Evolutionary conservation across 1,140 invertebrate species (phyloP).

Genomic region (Euura lappo): DNA sequence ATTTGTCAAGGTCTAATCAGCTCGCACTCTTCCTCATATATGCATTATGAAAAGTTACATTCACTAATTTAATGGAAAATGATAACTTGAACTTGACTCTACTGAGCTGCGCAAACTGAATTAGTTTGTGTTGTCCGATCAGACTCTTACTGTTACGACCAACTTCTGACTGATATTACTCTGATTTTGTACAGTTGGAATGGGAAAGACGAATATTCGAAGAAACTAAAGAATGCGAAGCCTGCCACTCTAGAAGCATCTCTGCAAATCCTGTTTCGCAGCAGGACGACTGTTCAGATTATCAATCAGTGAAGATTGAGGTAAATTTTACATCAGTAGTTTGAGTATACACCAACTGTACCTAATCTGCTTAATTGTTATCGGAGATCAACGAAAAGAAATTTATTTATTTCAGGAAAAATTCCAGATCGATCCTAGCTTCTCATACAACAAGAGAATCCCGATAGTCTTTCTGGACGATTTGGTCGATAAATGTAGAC

Average conservation of each 20-base stretch:
- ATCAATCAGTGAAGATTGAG: constrained; percentile 90
- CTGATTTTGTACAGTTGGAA: constrained; percentile 41
- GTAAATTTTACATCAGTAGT: constrained; percentile 48
- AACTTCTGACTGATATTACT: constrained; percentile 62
- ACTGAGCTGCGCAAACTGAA: too few relatives aligned
- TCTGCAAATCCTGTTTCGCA: constrained; percentile 62
- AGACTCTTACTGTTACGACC: constrained; percentile 45
- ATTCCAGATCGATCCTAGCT: constrained; percentile 34
- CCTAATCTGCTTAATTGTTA: too few relatives aligned
- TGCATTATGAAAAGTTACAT: too few relatives aligned
- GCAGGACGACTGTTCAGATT: constrained; percentile 79
- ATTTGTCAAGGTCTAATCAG: too few relatives aligned
- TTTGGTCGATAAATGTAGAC: constrained; percentile 85
- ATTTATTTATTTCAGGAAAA: constrained; percentile 38
- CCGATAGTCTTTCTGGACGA: constrained; percentile 81
- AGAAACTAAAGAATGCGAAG: constrained; percentile 43
- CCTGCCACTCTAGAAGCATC: constrained; percentile 43
- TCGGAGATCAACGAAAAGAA: too few relatives aligned
- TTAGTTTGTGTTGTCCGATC: too few relatives aligned
- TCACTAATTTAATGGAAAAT: too few relatives aligned
- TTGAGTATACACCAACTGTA: constrained; percentile 10
- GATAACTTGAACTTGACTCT: constrained; percentile 40
- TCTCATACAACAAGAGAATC: constrained; percentile 35
- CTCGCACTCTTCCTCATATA: too few relatives aligned
- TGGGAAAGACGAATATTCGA: constrained; percentile 51